Evolutionary conservation across 1,140 invertebrate species (phyloP), one percentile per base, ranked within the genome.

Genomic region (Drosophila prosaltans): DNA sequence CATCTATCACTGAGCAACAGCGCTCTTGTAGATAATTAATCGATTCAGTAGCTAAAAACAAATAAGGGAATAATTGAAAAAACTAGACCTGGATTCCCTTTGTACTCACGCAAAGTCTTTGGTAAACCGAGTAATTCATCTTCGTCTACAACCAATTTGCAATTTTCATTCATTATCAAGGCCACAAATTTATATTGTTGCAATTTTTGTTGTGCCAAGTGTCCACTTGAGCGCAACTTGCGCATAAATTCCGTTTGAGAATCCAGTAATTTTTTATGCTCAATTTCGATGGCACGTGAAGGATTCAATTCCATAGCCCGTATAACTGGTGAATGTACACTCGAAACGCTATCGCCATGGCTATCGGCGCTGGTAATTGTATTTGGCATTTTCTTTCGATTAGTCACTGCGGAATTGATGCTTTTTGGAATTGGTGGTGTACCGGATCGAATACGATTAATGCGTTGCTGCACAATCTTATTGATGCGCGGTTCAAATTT

Each of bases 21-120:
- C 64, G 21, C 2, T 32, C 6, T n/a, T 82, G 82, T 1, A 90
- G 57, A 26, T 85, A 80, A 48, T 55, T 58, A 0, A 80, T 48
- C 10, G 74, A 77, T 6, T 74, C 61, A 8, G 7, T 6, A 30
- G 84, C 84, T 82, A 28, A 32, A 26, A 21, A 24, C 30, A 8
- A 45, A 36, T 10, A 40, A 10, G 3, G 11, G 10, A 41, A 43
- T 51, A 36, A 8, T 2, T 39, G 3, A 30, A 36, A 0, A n/a
- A 26, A n/a, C 1, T 10, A 41, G 24, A 54, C 3, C 0, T 36
- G 26, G 21, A 26, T 39, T 39, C 11, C 39, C 3, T 43, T 16
- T 3, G 39, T 60, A 75, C 88, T 90, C 39, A 90, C 89, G 75
- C 6, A 90, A 39, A 21, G 59, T 67, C 2, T 67, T 78, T n/a